Evolutionary conservation across 2,113 vertebrate genomes (phyloP).

Genomic region (Centropus bengalensis): DNA sequence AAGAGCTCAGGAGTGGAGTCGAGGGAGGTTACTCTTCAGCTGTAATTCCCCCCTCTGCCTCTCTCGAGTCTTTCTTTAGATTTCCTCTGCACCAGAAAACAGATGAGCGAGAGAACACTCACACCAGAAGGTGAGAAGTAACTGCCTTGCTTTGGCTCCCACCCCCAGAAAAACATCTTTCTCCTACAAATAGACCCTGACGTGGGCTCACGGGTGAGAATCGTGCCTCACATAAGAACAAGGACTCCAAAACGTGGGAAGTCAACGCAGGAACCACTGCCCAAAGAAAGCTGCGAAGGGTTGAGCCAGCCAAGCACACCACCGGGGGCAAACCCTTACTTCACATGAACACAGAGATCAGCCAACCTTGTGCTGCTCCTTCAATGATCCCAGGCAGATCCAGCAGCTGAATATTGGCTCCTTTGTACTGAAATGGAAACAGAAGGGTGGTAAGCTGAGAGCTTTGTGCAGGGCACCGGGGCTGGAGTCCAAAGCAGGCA

Average conservation of each 20-base stretch:
- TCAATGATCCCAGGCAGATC: slow-evolving; percentile 99
- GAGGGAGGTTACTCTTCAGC: background rate
- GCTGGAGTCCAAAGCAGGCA: rapidly evolving
- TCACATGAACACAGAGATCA: background rate
- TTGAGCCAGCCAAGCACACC: background rate
- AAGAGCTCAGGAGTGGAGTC: background rate
- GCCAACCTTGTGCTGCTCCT: slow-evolving; percentile 94
- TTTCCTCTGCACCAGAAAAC: slow-evolving; percentile 16
- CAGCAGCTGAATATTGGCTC: slow-evolving; percentile 96
- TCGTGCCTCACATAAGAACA: slow-evolving; percentile 13
- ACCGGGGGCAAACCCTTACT: background rate
- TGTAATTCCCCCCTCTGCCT: background rate
- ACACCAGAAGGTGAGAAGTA: slow-evolving; percentile 40
- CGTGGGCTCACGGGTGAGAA: background rate
- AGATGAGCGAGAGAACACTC: slow-evolving; percentile 40
- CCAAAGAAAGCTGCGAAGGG: background rate
- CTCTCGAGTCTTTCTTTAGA: slow-evolving; percentile 42
- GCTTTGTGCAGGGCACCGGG: background rate
- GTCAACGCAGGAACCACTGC: background rate
- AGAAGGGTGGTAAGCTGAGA: background rate
- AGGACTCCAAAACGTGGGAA: background rate
- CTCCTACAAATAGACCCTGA: background rate
- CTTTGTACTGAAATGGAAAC: slow-evolving; percentile 88
- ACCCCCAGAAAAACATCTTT: slow-evolving; percentile 47
- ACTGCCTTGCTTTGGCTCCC: slow-evolving; percentile 54